phyloP scores from a whole-genome alignment of 2,888 invertebrate genomes.

The Monoplex corrugatus region DNA sequence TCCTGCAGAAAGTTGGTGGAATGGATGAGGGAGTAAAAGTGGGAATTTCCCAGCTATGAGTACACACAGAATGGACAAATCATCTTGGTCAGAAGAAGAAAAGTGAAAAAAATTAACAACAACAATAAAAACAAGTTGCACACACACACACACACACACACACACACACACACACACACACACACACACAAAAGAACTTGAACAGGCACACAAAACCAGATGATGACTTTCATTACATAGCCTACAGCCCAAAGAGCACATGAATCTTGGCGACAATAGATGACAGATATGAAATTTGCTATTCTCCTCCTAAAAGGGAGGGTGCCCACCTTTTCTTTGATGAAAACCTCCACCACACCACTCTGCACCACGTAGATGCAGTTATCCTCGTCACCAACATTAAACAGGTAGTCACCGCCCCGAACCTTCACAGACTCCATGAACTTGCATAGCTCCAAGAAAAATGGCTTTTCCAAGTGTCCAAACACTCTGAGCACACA shows the following conservation, averaged over 20 bases:
- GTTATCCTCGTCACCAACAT: conserved; percentile 95
- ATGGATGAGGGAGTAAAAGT: no score
- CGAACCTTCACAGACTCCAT: conserved; percentile 93
- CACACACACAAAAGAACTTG: background rate
- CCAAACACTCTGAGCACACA: conserved; percentile 90
- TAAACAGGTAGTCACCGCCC: conserved; percentile 94
- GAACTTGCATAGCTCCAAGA: conserved; percentile 96
- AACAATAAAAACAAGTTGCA: no score
- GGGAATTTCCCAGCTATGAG: no score
- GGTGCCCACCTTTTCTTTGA: conserved; percentile 79
- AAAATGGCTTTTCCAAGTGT: conserved; percentile 97
- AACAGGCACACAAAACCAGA: background rate
- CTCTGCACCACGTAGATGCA: conserved; percentile 98
- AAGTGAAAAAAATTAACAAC: no score
- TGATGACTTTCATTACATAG: background rate
- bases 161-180: background rate
- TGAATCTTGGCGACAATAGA: no score
- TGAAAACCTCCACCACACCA: conserved; percentile 93
- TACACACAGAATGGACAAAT: no score
- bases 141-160: no score
- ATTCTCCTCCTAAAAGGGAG: no score
- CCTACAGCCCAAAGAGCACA: no score
- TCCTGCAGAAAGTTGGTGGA: no score
- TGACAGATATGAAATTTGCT: no score
- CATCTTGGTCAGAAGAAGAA: no score